A percentile compares a stretch with the other conserved stretches of the same genome.
Evolutionary conservation across 2,113 vertebrate genomes (phyloP).

Genomic region (Bufo bufo): DNA sequence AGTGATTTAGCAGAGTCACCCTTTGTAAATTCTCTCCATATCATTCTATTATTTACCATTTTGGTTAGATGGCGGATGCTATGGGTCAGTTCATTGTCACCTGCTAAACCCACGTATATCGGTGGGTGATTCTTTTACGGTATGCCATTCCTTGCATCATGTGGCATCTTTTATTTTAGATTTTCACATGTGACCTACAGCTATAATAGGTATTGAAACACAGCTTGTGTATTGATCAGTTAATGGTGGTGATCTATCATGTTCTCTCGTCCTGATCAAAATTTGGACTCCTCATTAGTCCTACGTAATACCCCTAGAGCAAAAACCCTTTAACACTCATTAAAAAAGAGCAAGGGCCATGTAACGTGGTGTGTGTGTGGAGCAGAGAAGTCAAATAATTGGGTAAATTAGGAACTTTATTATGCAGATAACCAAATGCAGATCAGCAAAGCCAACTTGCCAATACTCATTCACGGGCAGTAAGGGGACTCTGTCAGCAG

Average conservation of each 20-base stretch:
- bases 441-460: background rate
- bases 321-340: slow-evolving; percentile 63
- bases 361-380: slow-evolving; percentile 17
- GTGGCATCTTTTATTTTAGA: background rate
- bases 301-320: slow-evolving; percentile 21
- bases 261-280: background rate
- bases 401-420: slow-evolving; percentile 68
- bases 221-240: slow-evolving; percentile 27
- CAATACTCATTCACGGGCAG: background rate
- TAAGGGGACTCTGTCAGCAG: no score
- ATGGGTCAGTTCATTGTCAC: background rate
- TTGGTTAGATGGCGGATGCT: background rate
- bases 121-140: background rate
- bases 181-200: background rate
- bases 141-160: background rate
- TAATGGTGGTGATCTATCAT: slow-evolving; percentile 46
- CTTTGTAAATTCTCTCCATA: background rate
- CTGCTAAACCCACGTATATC: background rate
- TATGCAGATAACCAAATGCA: slow-evolving; percentile 1
- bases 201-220: background rate
- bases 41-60: background rate
- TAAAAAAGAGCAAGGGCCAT: background rate
- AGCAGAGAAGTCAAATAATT: slow-evolving; percentile 54
- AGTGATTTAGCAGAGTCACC: background rate
- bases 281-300: slow-evolving; percentile 27